Evolutionary conservation across 2,797 vertebrate species (phyloP).

Genomic region (Garrulus glandarius): DNA sequence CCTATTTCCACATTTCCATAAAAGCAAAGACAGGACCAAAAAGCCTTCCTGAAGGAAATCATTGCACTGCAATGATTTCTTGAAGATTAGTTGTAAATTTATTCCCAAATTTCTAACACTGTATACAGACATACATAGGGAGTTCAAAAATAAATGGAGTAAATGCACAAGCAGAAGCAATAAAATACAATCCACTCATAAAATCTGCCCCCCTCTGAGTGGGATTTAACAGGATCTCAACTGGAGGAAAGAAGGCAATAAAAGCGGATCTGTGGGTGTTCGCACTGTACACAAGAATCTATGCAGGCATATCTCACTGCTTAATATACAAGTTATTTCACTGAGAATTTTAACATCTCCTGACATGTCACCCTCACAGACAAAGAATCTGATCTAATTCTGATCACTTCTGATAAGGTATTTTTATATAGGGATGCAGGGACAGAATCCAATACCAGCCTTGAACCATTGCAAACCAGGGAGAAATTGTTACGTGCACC

Average conservation of each 20-base stretch:
- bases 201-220: neutral
- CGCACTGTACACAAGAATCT: neutral
- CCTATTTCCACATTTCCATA: neutral
- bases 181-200: neutral
- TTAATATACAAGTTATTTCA: neutral
- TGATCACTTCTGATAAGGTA: neutral
- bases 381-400: neutral
- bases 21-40: neutral
- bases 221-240: constrained; percentile 15
- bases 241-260: neutral
- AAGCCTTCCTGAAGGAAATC: neutral
- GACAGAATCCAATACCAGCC: neutral
- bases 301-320: neutral
- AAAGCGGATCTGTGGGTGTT: neutral
- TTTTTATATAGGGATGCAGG: fast-evolving
- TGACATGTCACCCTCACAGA: neutral
- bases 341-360: neutral
- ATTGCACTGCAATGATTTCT: neutral
- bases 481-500: neutral
- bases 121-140: neutral
- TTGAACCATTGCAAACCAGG: neutral
- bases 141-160: neutral
- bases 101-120: neutral
- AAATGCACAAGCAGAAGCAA: neutral
- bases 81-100: neutral